These are phyloP conservation scores for Asbolus verrucosus DNA, from an alignment of 1,140 invertebrate genomes.

Conservation along the genomic window DNA sequence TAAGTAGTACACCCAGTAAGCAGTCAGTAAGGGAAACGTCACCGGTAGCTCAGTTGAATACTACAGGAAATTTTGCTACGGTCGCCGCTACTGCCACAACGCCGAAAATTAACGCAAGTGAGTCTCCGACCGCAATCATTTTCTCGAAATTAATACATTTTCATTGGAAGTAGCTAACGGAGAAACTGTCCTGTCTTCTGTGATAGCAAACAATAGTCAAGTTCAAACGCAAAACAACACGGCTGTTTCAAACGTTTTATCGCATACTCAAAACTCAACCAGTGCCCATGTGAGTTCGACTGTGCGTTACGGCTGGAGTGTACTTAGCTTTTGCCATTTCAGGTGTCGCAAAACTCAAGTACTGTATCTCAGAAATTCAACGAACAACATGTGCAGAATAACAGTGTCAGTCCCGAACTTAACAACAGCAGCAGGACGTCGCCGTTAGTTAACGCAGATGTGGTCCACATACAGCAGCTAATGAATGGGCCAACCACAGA, in stretches of 20 bases:
- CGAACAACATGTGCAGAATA: slow-evolving; percentile 55
- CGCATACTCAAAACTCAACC: slow-evolving; percentile 50
- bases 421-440: slow-evolving; percentile 60
- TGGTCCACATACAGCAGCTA: slow-evolving; percentile 47
- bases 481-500: slow-evolving; percentile 61
- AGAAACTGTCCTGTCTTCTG: slow-evolving; percentile 59
- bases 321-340: no score
- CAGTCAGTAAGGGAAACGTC: slow-evolving; percentile 60
- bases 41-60: slow-evolving; percentile 50
- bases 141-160: not conserved
- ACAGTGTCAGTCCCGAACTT: slow-evolving; percentile 58
- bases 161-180: slow-evolving; percentile 51
- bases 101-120: slow-evolving; percentile 53
- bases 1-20: slow-evolving; percentile 72
- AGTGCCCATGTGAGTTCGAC: slow-evolving; percentile 41
- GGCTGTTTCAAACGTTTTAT: slow-evolving; percentile 45
- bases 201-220: slow-evolving; percentile 59
- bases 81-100: slow-evolving; percentile 71
- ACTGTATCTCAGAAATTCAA: slow-evolving; percentile 48
- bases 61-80: slow-evolving; percentile 72
- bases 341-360: slow-evolving; percentile 50
- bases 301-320: no score
- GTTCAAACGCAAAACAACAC: slow-evolving; percentile 47
- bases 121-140: slow-evolving; percentile 30
- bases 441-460: slow-evolving; percentile 51